Conservation (phyloP, 1,140 invertebrate species). For the Brachionus calyciflorus region DNA sequence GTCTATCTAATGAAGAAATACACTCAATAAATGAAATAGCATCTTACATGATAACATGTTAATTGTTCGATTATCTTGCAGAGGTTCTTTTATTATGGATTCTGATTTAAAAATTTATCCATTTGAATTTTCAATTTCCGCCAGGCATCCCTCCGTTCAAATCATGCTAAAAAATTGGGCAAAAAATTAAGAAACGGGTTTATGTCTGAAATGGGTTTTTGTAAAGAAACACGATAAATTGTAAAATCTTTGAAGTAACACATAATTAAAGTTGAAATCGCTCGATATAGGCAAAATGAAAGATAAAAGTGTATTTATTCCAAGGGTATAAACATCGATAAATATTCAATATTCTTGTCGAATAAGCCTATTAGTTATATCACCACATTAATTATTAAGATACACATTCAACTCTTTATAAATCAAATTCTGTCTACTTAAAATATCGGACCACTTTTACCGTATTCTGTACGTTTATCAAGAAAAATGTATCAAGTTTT, state of each 20-base stretch:
- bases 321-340: no score
- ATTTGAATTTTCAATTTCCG: conserved; percentile 56
- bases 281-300: conserved; percentile 40
- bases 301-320: conserved; percentile 50
- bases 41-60: background rate
- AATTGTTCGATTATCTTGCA: background rate
- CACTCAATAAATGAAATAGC: conserved; percentile 30
- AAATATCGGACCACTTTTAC: no score
- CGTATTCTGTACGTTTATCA: no score
- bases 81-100: conserved; percentile 7
- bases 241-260: conserved; percentile 49
- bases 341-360: no score
- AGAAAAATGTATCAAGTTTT: no score
- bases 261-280: conserved; percentile 49
- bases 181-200: conserved; percentile 51
- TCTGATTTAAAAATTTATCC: conserved; percentile 50
- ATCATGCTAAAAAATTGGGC: conserved; percentile 56
- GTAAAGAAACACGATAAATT: conserved; percentile 57
- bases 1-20: background rate
- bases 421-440: no score
- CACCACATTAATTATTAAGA: no score
- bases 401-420: no score
- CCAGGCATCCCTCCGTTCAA: conserved; percentile 57
- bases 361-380: no score
- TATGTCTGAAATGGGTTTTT: no score